Evolutionary conservation across 2,888 invertebrate genomes (phyloP), one percentile per base, ranked within the genome.

Genomic region (Phyto melanocephala): DNA sequence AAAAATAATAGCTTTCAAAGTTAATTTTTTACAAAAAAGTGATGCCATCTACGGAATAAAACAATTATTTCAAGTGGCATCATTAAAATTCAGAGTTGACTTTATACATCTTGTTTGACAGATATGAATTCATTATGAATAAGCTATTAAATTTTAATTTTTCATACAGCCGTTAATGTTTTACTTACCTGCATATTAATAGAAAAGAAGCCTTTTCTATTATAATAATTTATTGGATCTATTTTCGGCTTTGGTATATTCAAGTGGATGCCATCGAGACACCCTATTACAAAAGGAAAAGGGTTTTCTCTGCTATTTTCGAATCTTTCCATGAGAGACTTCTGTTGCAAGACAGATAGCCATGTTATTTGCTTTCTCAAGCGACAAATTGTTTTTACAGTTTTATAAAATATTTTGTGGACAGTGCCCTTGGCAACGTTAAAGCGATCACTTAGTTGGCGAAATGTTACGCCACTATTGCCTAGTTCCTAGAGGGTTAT

Each of bases 121-220:
- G n/a, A n/a, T n/a, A n/a, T n/a, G n/a, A n/a, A n/a, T n/a, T n/a
- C n/a, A n/a, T n/a, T n/a, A n/a, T n/a, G n/a, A n/a, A n/a, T n/a
- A n/a, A n/a, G n/a, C n/a, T n/a, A n/a, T n/a, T n/a, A n/a, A n/a
- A n/a, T n/a, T n/a, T n/a, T n/a, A n/a, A n/a, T n/a, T n/a, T n/a
- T n/a, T n/a, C 20, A 28, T 7, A 22, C 40, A 67, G n/a, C 42
- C 15, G 2, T 1, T 15, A 45, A 4, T 54, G 10, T 7, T 6
- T 11, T 42, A 63, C 45, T 20, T 17, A 79, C 71, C 13, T 72
- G 65, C 65, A 72, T 52, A 42, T 50, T 71, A 40, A 71, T 60
- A 8, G 50, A 65, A 50, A 24, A 47, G 2, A 37, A 24, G 11
- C 70, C 78, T 52, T 70, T 78, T 4, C 37, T 54, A 42, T 50